Evolutionary conservation across 2,888 invertebrate species (phyloP), one percentile per base, ranked within the genome.

Genomic region (Microchrysa polita): DNA sequence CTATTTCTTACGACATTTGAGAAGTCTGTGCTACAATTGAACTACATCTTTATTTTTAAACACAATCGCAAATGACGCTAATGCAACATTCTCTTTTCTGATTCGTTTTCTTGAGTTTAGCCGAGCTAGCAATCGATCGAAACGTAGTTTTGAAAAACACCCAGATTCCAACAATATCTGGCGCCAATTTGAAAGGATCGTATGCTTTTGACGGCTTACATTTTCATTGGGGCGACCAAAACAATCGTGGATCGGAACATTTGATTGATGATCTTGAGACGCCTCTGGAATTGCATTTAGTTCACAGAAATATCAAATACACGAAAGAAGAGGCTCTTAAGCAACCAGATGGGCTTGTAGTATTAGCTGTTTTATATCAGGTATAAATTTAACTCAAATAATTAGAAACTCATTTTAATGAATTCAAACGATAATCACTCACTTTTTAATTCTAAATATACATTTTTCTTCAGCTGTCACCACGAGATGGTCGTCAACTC

Each of bases 201-300:
- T 91, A 90, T 77, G 88, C 88, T 80, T 86, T 91, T 76, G 88
- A 89, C 79, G 88, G 89, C 1, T 84, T 91, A 16, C 91, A 91
- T 81, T 91, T 91, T 84, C 91, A 92, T 81, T 92, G 91, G 91
- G 76, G 87, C 5, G 91, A 91, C 1, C n/a, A 7, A 2, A 57
- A 57, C 27, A 18, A 55, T 67, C 12, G 16, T 5, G 69, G 69
- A 18, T 90, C 91, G 0, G 91, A 92, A 79, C 91, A 91, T 80
- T 87, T 88, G n/a, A 85, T 91, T n/a, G 90, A 91, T 79, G 89
- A 89, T 77, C 86, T 89, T 82, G 87, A 90, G 77, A 88, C 88
- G 78, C 90, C 91, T 0, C 85, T 91, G 80, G 92, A 93, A 86
- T 89, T 93, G 89, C 93, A 93, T 80, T 87, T 93, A 77, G 90